These are phyloP conservation scores for Unio delphinus DNA, from an alignment of 2,888 invertebrate genomes.

Conservation along the genomic window DNA sequence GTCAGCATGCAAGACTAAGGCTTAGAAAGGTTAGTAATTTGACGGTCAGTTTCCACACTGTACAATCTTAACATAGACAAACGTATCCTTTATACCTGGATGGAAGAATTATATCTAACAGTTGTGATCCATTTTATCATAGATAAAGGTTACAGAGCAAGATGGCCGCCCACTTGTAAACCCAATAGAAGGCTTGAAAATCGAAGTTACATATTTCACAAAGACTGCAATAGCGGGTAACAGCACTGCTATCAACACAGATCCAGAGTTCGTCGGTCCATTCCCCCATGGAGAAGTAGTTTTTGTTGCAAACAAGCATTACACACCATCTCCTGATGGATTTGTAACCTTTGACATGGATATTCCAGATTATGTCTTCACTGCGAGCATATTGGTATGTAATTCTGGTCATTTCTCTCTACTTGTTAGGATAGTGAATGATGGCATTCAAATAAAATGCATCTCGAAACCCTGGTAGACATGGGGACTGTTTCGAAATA, in stretches of 20 bases:
- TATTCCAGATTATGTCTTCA: conserved; percentile 26
- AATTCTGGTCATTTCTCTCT: too few species aligned
- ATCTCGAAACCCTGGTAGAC: too few species aligned
- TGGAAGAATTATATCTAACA: too few species aligned
- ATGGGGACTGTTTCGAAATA: too few species aligned
- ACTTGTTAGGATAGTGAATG: too few species aligned
- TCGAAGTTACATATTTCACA: conserved; percentile 42
- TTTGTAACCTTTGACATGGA: conserved; percentile 28
- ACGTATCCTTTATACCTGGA: too few species aligned
- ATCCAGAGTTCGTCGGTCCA: conserved; percentile 16
- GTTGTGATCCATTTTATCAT: not conserved
- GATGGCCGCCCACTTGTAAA: conserved; percentile 42
- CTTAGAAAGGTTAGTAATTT: accelerated
- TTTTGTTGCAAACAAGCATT: conserved; percentile 5
- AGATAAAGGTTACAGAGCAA: conserved; percentile 44
- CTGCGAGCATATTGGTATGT: conserved; percentile 36
- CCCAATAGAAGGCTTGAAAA: conserved; percentile 17
- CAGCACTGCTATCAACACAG: not conserved
- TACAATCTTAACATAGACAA: too few species aligned
- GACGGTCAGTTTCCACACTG: too few species aligned
- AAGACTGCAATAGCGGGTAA: conserved; percentile 2
- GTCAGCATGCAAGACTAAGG: too few species aligned
- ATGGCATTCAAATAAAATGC: too few species aligned
- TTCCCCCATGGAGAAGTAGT: conserved; percentile 21
- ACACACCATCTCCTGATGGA: conserved; percentile 20